Evolutionary conservation across 2,113 vertebrate species (phyloP), one percentile per base, ranked within the genome.

Genomic region (Catharus bicknelli): DNA sequence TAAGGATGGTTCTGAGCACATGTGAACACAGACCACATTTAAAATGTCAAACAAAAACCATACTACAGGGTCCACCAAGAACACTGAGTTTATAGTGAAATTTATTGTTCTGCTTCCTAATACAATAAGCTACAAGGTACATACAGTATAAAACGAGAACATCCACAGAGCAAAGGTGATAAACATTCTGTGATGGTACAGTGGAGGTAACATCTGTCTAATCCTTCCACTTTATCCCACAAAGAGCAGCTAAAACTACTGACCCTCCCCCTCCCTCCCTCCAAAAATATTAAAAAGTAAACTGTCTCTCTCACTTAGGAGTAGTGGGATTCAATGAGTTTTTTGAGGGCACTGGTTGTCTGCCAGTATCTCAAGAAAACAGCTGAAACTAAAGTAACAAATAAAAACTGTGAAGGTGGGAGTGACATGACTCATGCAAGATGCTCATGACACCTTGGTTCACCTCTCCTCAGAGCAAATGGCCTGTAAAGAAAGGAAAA

Each of bases 101-200:
- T 98, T 98, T 98, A 98, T 98, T 98, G 91, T 97, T 98, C 96
- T 96, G 95, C 95, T 97, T 97, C 83, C 96, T 98, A 98, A 91
- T 98, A 98, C 97, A 98, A 94, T 97, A 94, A 97, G 95, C 97
- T 98, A 98, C 97, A 96, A 97, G 97, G 96, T 97, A 98, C 97
- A 97, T 97, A 98, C 97, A 98, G 97, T 98, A 98, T 97, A 98
- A 98, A 98, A 98, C 92, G 94, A 96, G 96, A 97, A 97, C 94
- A 25, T 96, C 96, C 97, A 98, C 97, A 97, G 98, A 98, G 97
- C 97, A 97, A 97, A 96, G 95, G 96, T 96, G 97, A 97, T 95
- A 95, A 97, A 97, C 96, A 97, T 97, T 97, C 94, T 96, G 97
- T 97, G 93, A 97, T 83, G 57, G 86, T 97, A 97, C 95, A 97